Evolutionary conservation across 1,140 invertebrate species (phyloP).

Genomic region (Meloidogyne hapla): DNA sequence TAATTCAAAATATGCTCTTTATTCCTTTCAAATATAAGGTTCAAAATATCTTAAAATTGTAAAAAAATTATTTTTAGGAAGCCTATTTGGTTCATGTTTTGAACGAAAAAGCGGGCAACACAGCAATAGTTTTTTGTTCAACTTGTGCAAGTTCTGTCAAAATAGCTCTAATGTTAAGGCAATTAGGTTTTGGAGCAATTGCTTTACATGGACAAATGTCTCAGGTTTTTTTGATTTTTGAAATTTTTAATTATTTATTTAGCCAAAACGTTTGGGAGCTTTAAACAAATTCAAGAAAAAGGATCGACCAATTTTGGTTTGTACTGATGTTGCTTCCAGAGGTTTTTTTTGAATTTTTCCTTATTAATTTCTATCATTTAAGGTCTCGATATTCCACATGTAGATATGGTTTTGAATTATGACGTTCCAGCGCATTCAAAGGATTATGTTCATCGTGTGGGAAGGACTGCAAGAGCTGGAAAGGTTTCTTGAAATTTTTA

Average conservation of each 20-base stretch:
- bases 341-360: constrained; percentile 39
- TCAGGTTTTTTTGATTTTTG: constrained; percentile 64
- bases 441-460: constrained; percentile 62
- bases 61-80: too few species aligned
- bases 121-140: constrained; percentile 92
- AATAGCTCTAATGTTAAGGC: constrained; percentile 81
- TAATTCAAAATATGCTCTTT: constrained; percentile 92
- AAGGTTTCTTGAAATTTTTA: constrained; percentile 10
- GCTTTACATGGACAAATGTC: constrained; percentile 96
- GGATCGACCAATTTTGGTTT: constrained; percentile 51
- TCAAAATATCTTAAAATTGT: too few species aligned
- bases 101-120: constrained; percentile 91
- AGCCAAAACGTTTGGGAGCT: constrained; percentile 44
- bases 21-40: constrained; percentile 93
- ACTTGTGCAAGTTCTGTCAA: constrained; percentile 89
- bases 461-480: constrained; percentile 48
- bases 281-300: constrained; percentile 51
- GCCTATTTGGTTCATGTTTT: constrained; percentile 92
- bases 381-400: constrained; percentile 64
- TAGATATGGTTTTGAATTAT: constrained; percentile 63
- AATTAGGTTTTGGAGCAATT: constrained; percentile 83
- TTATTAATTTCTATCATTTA: too few species aligned
- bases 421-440: constrained; percentile 59
- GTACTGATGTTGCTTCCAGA: constrained; percentile 60
- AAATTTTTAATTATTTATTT: constrained; percentile 45